Base-by-base conservation (phyloP, 2,888 invertebrate genomes). In the Euproctis similis region DNA sequence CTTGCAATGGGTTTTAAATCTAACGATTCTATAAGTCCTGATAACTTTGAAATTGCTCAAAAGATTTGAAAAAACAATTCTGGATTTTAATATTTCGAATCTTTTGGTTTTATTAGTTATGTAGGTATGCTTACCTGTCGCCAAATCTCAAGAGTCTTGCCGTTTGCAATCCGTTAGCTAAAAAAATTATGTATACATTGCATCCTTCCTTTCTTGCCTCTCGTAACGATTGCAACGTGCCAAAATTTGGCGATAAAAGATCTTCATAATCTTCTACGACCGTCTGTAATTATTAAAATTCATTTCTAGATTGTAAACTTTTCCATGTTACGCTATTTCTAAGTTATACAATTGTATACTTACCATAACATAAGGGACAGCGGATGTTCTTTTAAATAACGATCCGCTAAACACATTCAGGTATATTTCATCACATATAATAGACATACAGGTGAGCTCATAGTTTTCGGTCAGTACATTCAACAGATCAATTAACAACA, bases 101-200 rank as follows among this genome's bases (percentile, higher is more conserved):
- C n/a, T n/a, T n/a, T n/a, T n/a, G n/a, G n/a, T n/a, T n/a, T n/a
- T n/a, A n/a, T n/a, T n/a, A n/a, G n/a, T n/a, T n/a, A n/a, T n/a
- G n/a, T n/a, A n/a, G n/a, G 8, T 4, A 11, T 21, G 30, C 46
- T 45, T 63, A 90, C 88, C 88, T 87, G 60, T 94, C 92, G 1
- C 90, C 87, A 64, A 90, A 94, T 48, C 76, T 73, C n/a, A 94
- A 61, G 13, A 94, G 80, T 34, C 90, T 74, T 0, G 87, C 72
- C 1, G 88, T 81, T 77, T 94, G 91, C 26, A 88, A 58, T 0
- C 90, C 93, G 67, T 93, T 93, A 0, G 92, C 77, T 11, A 93
- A 67, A 6, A 93, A 78, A 35, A 94, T 87, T 14, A 93, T 66
- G 52, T 93, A 92, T 3, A 89, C 73, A 48, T 90, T 88, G 57